Evolutionary conservation across 2,888 invertebrate species (phyloP), one percentile per base, ranked within the genome.

Genomic region (Palloptera scutellata): DNA sequence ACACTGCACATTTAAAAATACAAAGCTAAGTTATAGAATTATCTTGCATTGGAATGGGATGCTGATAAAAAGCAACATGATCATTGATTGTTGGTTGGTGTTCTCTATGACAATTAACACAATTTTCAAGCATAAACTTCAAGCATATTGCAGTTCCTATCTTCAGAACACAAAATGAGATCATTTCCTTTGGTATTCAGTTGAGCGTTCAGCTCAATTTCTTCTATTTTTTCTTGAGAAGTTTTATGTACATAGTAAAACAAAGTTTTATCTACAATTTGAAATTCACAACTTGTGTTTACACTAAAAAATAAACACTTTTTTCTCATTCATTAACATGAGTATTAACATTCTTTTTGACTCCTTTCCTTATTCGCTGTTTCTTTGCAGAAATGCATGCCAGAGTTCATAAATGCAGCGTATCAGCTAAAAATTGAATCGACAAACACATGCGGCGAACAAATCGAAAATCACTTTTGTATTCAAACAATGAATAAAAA

Each of bases 401-500:
- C 98, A 0, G 95, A 95, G 78, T 98, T 98, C 86, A 95, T 94
- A 82, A 98, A 98, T 83, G 97, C 97, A 5, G 98, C 98, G 10
- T 98, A 93, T 86, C 91, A 92, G 82, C 88, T 94, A 64, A 88
- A 89, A 72, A 95, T 98, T 85, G 95, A 97, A 74, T 94, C 95
- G 11, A 97, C 97, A 15, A 98, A 98, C 84, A 98, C 98, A 1
- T 99, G 98, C 80, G 98, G 98, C 0, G 91, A 94, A 78, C 88
- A 90, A 57, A 91, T 91, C 0, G 87, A 88, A 10, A 92, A 89
- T 60, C 90, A 93, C 81, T 99, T 91, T 85, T 98, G 98, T 84
- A 91, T 94, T 70, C 98, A 98, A 86, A 96, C 97, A 0, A 96
- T 95, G 40, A 89, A 90, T 11, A 88, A 91, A 72, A 88, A 88